phyloP scores from a whole-genome alignment of 2,113 vertebrate genomes.

The Lasiurus cinereus region DNA sequence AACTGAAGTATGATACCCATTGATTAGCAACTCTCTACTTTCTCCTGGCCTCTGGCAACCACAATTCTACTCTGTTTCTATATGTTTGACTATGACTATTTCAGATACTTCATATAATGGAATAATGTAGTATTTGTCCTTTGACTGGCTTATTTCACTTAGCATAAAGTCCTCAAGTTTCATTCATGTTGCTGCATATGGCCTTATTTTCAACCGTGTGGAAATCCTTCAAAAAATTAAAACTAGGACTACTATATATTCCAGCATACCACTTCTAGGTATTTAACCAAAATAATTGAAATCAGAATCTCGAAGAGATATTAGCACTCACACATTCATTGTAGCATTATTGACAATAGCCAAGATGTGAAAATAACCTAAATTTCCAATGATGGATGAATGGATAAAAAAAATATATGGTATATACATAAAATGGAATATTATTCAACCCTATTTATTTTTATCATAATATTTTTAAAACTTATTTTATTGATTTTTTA shows the following conservation, averaged over 20 bases:
- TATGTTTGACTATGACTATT: background rate
- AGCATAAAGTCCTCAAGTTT: background rate
- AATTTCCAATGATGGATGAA: background rate
- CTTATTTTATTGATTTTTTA: too few species aligned
- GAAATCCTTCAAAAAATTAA: background rate
- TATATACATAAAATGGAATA: background rate
- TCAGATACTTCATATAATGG: background rate
- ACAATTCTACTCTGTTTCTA: background rate
- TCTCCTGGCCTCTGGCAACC: too few species aligned
- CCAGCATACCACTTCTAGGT: background rate
- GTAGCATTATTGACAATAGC: background rate
- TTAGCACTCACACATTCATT: background rate
- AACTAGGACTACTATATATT: background rate
- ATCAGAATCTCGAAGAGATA: background rate
- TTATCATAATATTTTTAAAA: background rate
- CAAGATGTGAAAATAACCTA: background rate
- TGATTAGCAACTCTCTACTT: background rate
- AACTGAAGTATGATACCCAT: background rate
- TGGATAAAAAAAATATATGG: background rate
- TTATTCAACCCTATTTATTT: background rate
- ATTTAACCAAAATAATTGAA: background rate
- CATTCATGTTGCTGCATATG: background rate
- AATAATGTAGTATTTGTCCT: background rate
- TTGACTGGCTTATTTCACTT: background rate
- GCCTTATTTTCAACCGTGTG: background rate